phyloP scores from a whole-genome alignment of 2,113 vertebrate species.

The Saimiri boliviensis region DNA sequence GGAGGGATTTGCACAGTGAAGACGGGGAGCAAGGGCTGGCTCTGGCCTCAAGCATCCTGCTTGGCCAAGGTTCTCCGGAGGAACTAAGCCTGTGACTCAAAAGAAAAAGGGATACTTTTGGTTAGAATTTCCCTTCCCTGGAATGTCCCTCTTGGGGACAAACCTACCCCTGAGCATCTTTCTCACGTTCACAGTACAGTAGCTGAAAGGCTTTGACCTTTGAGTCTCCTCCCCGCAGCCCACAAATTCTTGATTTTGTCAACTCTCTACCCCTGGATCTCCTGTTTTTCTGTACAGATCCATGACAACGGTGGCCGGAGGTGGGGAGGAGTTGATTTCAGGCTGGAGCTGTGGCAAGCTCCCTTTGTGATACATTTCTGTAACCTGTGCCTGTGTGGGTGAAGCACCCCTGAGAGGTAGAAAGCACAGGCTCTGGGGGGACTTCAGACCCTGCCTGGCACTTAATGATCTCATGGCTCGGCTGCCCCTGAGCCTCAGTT shows the following conservation, averaged over 20 bases:
- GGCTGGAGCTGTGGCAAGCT: background rate
- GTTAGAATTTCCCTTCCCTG: background rate
- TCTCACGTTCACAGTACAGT: background rate
- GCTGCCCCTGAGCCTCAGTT: background rate
- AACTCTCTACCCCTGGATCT: background rate
- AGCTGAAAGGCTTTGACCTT: background rate
- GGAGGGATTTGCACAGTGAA: background rate
- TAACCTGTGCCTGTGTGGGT: no score
- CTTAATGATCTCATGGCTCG: rapidly evolving
- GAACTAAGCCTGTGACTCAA: background rate
- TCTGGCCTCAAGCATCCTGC: background rate
- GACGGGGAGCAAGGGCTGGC: background rate
- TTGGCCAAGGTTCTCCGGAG: background rate
- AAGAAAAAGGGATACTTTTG: background rate
- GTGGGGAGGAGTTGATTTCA: rapidly evolving
- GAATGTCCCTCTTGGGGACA: background rate
- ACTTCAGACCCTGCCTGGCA: no score
- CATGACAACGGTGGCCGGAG: background rate
- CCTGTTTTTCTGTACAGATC: background rate
- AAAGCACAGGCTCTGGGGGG: background rate
- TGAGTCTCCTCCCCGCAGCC: background rate
- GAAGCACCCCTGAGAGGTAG: background rate
- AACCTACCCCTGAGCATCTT: background rate
- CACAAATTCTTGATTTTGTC: background rate
- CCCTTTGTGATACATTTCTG: background rate